Evolutionary conservation across 2,797 vertebrate genomes (phyloP).

Genomic region (Calcarius lapponicus): DNA sequence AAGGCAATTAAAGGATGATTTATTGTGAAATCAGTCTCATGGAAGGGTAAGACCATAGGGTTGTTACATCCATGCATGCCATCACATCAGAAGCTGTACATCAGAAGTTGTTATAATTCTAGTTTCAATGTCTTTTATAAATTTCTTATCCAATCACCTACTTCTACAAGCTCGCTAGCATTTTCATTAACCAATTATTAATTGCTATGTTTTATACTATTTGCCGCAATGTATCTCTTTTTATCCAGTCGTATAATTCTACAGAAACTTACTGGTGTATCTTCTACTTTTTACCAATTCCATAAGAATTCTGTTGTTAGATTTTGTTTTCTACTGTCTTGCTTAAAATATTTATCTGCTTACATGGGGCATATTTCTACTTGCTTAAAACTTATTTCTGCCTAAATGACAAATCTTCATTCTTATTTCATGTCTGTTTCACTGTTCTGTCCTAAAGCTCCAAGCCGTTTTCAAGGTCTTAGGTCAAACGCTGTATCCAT

Average conservation of each 20-base stretch:
- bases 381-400: not conserved
- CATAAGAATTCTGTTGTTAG: not conserved
- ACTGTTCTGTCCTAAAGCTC: not conserved
- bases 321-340: not conserved
- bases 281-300: not conserved
- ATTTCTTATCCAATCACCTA: not conserved
- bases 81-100: not conserved
- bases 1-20: not conserved
- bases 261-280: not conserved
- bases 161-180: not conserved
- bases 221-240: not conserved
- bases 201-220: not conserved
- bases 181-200: not conserved
- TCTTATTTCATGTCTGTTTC: not conserved
- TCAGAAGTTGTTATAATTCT: not conserved
- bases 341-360: not conserved
- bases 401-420: not conserved
- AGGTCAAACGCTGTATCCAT: not conserved
- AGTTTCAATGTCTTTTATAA: not conserved
- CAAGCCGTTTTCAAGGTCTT: not conserved
- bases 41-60: not conserved
- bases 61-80: not conserved
- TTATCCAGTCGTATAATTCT: not conserved
- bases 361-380: not conserved
- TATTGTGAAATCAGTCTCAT: not conserved